phyloP scores from a whole-genome alignment of 1,140 invertebrate species.

The Drosophila miranda region DNA sequence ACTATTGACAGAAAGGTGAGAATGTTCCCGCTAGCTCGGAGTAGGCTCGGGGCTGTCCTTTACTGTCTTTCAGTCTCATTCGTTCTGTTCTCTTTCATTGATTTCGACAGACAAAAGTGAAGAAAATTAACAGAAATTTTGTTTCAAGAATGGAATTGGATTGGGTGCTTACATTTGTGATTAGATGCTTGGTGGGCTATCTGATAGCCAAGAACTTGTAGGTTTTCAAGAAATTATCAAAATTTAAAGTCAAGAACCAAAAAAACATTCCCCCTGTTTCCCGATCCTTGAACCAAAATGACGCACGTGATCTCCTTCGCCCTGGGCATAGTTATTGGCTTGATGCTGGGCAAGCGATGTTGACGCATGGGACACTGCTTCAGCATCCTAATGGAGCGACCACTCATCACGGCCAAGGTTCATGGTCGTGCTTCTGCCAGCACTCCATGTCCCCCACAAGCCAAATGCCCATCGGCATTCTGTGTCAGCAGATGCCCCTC shows the following conservation, averaged over 20 bases:
- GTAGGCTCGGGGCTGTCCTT: neutral
- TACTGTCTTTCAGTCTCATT: no score
- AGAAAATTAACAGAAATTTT: neutral
- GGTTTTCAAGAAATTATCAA: neutral
- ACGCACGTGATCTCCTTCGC: constrained; percentile 55
- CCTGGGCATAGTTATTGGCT: constrained; percentile 43
- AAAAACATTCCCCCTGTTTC: no score
- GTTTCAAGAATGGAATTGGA: constrained; percentile 19
- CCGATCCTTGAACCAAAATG: constrained; percentile 22
- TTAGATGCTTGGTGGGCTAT: constrained; percentile 47
- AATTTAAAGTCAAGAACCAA: neutral
- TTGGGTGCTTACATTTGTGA: constrained; percentile 35
- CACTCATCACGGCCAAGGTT: no score
- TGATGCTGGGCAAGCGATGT: constrained; percentile 45
- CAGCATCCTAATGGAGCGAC: no score
- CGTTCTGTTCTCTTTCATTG: neutral
- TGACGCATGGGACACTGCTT: neutral
- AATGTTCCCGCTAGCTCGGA: neutral
- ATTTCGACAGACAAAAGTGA: no score
- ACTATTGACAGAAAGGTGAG: constrained; percentile 9
- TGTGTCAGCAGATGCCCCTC: no score
- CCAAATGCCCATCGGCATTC: no score
- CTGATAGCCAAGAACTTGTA: constrained; percentile 36
- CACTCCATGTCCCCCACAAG: no score
- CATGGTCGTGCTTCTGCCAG: no score